phyloP scores from a whole-genome alignment of 2,113 vertebrate genomes.

The Hyperoodon ampullatus region DNA sequence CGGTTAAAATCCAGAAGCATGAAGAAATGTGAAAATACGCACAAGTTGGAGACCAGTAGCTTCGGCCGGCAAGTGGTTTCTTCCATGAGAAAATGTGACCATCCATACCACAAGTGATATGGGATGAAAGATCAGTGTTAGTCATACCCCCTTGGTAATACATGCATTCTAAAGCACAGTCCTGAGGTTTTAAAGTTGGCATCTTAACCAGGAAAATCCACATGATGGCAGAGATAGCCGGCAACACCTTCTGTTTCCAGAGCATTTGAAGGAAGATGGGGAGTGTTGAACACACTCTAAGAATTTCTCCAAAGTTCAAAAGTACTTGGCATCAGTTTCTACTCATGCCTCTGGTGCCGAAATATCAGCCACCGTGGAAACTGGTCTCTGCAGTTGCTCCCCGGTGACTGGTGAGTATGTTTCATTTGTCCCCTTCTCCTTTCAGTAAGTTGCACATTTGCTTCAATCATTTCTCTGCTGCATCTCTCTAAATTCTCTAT shows the following conservation, averaged over 20 bases:
- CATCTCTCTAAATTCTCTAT: not conserved
- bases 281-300: not conserved
- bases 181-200: not conserved
- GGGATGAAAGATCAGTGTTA: not conserved
- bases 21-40: not conserved
- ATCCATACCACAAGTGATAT: not conserved
- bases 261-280: not conserved
- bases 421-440: not conserved
- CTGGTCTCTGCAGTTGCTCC: not conserved
- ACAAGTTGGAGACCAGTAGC: not conserved
- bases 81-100: not conserved
- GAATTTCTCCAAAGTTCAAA: slow-evolving; percentile 41
- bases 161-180: not conserved
- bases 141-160: not conserved
- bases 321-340: not conserved
- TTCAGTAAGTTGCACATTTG: not conserved
- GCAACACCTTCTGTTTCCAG: not conserved
- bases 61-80: not conserved
- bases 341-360: not conserved
- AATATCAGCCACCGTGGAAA: not conserved
- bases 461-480: not conserved
- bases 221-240: not conserved
- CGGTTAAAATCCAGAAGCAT: not conserved
- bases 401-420: not conserved
- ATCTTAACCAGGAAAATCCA: not conserved